Conservation (phyloP, 2,113 vertebrate species). For the Dolichallabes microphthalmus region DNA sequence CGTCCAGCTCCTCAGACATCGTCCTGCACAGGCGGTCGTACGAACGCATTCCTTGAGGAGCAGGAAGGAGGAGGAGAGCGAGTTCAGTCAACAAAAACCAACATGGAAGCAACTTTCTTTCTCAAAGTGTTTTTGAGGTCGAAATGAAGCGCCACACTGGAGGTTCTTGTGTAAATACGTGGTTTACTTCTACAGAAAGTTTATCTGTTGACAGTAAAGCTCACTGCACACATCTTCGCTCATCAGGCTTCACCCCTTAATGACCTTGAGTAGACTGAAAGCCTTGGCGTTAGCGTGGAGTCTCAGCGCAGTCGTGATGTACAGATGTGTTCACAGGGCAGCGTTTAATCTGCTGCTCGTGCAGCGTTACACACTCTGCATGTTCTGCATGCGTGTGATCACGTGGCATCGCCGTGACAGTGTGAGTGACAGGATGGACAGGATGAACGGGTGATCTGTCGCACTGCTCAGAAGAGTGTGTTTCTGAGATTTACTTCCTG, state of each 20-base stretch:
- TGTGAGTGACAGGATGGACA: not conserved
- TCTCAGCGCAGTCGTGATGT: not conserved
- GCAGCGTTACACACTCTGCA: not conserved
- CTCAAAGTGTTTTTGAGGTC: not conserved
- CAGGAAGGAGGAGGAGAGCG: not conserved
- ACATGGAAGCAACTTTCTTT: not conserved
- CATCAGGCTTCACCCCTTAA: not conserved
- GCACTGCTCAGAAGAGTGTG: too few species aligned
- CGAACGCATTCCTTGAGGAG: conserved; percentile 31
- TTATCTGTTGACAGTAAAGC: not conserved
- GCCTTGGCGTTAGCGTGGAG: not conserved
- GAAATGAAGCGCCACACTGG: not conserved
- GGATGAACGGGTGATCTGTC: too few species aligned
- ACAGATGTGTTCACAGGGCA: not conserved
- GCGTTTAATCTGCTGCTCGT: not conserved
- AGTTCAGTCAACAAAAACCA: not conserved
- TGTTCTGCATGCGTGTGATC: not conserved
- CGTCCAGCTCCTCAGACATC: conserved; percentile 86
- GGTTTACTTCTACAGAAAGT: not conserved
- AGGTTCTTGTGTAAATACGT: not conserved
- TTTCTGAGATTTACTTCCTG: too few species aligned
- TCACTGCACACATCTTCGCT: not conserved
- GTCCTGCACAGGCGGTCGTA: conserved; percentile 84
- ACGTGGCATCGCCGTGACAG: not conserved
- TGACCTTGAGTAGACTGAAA: not conserved